Conservation (phyloP, 2,888 invertebrate species). For the Asteroscopus sphinx region DNA sequence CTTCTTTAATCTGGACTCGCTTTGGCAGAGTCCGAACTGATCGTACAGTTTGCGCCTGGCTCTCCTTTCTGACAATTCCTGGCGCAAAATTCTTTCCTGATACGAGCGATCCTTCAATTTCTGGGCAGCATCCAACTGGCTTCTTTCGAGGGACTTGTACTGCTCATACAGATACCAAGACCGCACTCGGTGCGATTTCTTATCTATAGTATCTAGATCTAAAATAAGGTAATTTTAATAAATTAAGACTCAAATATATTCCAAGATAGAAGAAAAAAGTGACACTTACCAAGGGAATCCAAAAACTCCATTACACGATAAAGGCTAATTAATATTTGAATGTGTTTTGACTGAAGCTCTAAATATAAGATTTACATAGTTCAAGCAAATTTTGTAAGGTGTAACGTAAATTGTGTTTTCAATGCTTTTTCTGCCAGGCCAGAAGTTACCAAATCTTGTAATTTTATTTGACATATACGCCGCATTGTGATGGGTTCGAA, state of each 20-base stretch:
- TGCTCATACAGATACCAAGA: constrained; percentile 87
- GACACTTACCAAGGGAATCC: constrained; percentile 74
- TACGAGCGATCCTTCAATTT: constrained; percentile 74
- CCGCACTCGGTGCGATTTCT: constrained; percentile 78
- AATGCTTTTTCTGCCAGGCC: constrained; percentile 46
- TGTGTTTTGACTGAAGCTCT: constrained; percentile 38
- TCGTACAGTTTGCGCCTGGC: constrained; percentile 74
- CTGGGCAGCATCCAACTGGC: constrained; percentile 77
- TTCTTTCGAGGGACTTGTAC: constrained; percentile 79
- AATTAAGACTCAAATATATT: constrained; percentile 3
- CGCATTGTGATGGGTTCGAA: constrained; percentile 3
- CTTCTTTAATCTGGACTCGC: constrained; percentile 63
- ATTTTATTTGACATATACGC: constrained; percentile 29
- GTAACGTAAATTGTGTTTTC: constrained; percentile 42
- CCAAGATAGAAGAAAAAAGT: constrained; percentile 4
- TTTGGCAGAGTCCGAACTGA: constrained; percentile 65
- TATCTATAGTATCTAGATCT: constrained; percentile 74
- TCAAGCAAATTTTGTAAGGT: constrained; percentile 49
- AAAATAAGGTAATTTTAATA: constrained; percentile 42
- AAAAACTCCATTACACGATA: constrained; percentile 77
- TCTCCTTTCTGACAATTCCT: constrained; percentile 76
- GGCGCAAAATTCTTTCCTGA: constrained; percentile 76
- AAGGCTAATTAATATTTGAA: constrained; percentile 23
- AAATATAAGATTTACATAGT: constrained; percentile 62
- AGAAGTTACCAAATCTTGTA: constrained; percentile 42